Evolutionary conservation across 2,888 invertebrate species (phyloP).

Genomic region (Hesperia comma): DNA sequence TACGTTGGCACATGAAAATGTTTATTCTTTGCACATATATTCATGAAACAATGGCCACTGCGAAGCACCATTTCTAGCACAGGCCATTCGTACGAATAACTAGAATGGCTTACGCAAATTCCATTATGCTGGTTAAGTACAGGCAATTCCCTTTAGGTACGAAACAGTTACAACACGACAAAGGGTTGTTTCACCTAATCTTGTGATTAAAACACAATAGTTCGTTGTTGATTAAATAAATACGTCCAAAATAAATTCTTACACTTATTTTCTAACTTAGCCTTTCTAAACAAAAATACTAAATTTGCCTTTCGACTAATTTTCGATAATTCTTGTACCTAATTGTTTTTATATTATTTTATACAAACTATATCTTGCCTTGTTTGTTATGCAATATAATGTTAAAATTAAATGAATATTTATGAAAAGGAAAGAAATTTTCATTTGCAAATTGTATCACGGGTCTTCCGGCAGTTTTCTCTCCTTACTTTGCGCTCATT

Average conservation of each 20-base stretch:
- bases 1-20: constrained; percentile 12
- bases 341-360: not conserved
- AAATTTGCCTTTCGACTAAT: no score
- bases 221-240: no score
- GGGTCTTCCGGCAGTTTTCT: constrained; percentile 15
- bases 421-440: constrained; percentile 15
- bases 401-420: constrained; percentile 9
- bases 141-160: not conserved
- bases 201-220: not conserved
- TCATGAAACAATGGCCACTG: constrained; percentile 24
- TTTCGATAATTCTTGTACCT: no score
- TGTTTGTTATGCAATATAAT: not conserved
- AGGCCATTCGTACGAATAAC: constrained; percentile 23
- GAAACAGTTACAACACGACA: not conserved
- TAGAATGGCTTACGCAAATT: constrained; percentile 23
- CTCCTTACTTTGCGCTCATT: constrained; percentile 17
- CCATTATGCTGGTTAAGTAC: constrained; percentile 16
- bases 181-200: not conserved
- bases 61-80: constrained; percentile 23
- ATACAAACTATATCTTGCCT: not conserved
- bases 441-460: constrained; percentile 28
- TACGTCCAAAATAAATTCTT: no score
- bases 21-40: constrained; percentile 24
- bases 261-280: no score
- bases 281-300: no score